These are phyloP conservation scores for Petrosia ficiformis DNA, from an alignment of 37 sponge, comb jelly and placozoan species.

Conservation along the genomic window DNA sequence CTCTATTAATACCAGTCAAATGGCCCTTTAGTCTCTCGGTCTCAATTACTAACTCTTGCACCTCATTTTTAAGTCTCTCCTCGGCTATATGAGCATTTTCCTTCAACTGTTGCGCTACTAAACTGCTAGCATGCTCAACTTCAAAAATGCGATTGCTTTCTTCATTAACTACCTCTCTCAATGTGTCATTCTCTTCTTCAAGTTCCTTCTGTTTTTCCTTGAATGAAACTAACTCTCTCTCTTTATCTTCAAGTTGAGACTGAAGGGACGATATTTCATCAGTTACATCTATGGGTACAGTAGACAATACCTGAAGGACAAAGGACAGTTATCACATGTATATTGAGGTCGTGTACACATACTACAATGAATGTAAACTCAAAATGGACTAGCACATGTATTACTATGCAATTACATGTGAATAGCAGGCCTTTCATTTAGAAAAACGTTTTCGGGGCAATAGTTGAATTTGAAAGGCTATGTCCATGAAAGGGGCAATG, in stretches of 20 bases:
- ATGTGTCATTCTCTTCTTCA: slow-evolving; percentile 5
- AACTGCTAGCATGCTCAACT: background rate
- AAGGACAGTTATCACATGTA: no score
- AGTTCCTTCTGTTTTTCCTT: slow-evolving; percentile 18
- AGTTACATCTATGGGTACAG: background rate
- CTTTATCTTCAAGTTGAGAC: background rate
- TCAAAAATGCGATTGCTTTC: background rate
- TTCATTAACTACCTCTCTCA: background rate
- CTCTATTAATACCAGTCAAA: slow-evolving; percentile 50
- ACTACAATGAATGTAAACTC: no score
- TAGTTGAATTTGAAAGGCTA: no score
- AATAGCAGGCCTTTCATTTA: no score
- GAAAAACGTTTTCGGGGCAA: no score
- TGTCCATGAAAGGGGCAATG: no score
- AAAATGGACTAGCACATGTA: no score
- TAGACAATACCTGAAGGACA: no score
- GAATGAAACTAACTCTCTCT: background rate
- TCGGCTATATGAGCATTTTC: slow-evolving; percentile 41
- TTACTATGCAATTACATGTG: no score
- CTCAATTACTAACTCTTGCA: slow-evolving; percentile 51
- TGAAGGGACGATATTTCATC: background rate
- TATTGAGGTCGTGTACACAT: no score
- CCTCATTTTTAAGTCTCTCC: slow-evolving; percentile 14
- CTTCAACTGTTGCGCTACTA: slow-evolving; percentile 3
- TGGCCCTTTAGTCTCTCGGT: slow-evolving; percentile 42